phyloP scores from a whole-genome alignment of 2,113 vertebrate genomes.

The Dissostichus mawsoni region DNA sequence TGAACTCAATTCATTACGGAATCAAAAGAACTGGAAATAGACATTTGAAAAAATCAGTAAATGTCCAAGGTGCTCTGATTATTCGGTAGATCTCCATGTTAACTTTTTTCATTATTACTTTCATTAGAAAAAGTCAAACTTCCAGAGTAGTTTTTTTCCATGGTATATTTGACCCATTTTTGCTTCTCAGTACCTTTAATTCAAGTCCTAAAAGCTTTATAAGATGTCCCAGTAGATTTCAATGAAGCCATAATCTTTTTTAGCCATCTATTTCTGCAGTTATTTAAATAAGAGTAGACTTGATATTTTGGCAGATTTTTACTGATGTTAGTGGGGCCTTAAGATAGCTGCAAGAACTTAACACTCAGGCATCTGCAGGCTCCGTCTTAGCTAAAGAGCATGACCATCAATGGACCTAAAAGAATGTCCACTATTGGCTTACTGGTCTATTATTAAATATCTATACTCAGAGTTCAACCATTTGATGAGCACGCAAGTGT shows the following conservation, averaged over 20 bases:
- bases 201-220: background rate
- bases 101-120: background rate
- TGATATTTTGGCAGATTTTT: too few species aligned
- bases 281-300: too few species aligned
- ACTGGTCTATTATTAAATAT: background rate
- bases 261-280: too few species aligned
- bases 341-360: too few species aligned
- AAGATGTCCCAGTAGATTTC: background rate
- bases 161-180: background rate
- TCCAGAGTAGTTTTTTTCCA: background rate
- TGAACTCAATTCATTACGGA: background rate
- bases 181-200: background rate
- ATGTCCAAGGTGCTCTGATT: background rate
- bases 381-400: background rate
- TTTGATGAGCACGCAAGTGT: background rate
- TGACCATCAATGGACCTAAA: background rate
- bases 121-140: background rate
- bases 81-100: background rate
- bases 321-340: too few species aligned
- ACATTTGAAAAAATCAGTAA: background rate
- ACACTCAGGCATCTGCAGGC: too few species aligned
- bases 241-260: background rate
- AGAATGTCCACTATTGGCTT: background rate
- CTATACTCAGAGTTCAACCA: background rate
- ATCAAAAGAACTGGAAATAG: background rate